Conservation (phyloP, 2,113 vertebrate species). For the Accipiter virgatus region DNA sequence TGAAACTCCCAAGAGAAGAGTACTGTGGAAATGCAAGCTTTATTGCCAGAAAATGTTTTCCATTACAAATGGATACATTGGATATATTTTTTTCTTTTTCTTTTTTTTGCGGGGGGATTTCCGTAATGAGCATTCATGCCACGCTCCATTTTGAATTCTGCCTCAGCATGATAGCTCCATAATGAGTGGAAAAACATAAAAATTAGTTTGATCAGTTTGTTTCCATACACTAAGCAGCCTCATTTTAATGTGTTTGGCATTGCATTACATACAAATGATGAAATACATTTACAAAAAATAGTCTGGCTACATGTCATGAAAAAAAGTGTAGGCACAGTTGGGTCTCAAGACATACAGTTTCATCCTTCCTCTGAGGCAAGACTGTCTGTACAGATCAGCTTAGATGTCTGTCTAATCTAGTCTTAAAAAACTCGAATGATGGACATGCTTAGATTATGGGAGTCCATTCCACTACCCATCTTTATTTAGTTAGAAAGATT, state of each 20-base stretch:
- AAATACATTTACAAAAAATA: neutral
- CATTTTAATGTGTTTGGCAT: neutral
- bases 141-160: neutral
- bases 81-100: neutral
- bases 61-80: neutral
- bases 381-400: neutral
- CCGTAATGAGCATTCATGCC: neutral
- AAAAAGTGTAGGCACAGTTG: neutral
- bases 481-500: neutral
- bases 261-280: neutral
- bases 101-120: neutral
- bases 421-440: neutral
- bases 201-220: conserved; percentile 22
- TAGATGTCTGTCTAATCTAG: neutral
- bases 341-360: neutral
- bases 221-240: neutral
- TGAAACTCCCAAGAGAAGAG: neutral
- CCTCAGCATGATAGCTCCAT: neutral
- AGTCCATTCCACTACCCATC: neutral
- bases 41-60: neutral
- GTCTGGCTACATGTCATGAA: neutral
- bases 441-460: neutral
- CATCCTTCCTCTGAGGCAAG: neutral
- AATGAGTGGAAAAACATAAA: neutral
- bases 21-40: neutral